Evolutionary conservation across 1,140 invertebrate genomes (phyloP), one percentile per base, ranked within the genome.

Genomic region (Aphelenchoides fujianensis): DNA sequence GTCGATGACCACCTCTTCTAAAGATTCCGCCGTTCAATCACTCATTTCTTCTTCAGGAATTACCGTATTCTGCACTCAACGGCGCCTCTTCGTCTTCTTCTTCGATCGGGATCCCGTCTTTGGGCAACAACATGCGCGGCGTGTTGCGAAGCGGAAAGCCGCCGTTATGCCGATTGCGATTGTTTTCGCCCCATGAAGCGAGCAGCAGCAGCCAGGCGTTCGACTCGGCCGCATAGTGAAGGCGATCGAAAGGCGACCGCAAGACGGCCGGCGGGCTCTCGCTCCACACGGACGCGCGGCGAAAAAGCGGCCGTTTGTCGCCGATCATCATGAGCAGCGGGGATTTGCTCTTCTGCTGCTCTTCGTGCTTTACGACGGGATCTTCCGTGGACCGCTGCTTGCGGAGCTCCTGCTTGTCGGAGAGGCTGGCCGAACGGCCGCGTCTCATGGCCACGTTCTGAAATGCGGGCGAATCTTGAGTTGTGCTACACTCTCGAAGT

Each of bases 181-280:
- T 74, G 3, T 53, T 72, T 12, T 76, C 41, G 1, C 75, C 74
- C 75, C 75, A 76, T n/a, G 73, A 79, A 32, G 78, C 75, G 0
- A 76, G 35, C 41, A 76, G 48, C 27, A 79, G 72, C 19, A 79
- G 61, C 64, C 78, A 75, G 7, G 75, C 74, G 62, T 79, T 76
- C 23, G 75, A 78, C 23, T 76, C 75, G 1, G 55, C 69, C 7
- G 53, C 61, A 28, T 37, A 73, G 12, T 64, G 72, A n/a, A 75
- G 30, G 2, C 78, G 35, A 28, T 78, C 72, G 27, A 75, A 75
- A 27, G 74, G 74, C 16, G 75, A 78, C 19, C 77, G 76, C 54
- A 76, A 59, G 1, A 62, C 59, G n/a, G 77, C 75, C n/a, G 75
- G 75, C 16, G 75, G 75, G 37, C 75, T 76, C 64, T 76, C 75